Base-by-base conservation (phyloP, 2,888 invertebrate genomes). In the Eupsilia transversa region DNA sequence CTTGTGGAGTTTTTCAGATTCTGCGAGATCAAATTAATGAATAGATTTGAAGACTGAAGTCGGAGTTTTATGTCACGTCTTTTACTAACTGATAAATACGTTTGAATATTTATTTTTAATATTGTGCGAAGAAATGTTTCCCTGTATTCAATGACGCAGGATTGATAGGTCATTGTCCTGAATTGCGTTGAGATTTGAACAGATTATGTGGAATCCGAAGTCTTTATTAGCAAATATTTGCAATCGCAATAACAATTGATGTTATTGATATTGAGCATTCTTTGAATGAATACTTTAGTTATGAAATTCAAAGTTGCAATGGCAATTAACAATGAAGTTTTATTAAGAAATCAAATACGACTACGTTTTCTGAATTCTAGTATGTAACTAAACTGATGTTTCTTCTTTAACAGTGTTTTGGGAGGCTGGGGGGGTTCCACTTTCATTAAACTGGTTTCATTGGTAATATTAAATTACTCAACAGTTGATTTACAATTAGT, bases 251-350 rank as follows among this genome's bases (percentile, higher is more conserved):
- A 64, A 64, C 38, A 49, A 49, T 27, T 43, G 17, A 49, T 65
- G 41, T 64, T 57, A 73, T 41, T 43, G 64, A 41, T 73, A 73
- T 64, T 74, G 41, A 27, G 3, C 30, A 52, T 65, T 65, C 27
- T 41, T 64, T 73, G 41, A 73, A 74, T 74, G 64, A 64, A 73
- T 38, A 12, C 20, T 49, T 41, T 9, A 20, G 27, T 64, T 73
- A 49, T 33, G n/a, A 41, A 73, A 72, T 49, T n/a, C 10, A 23
- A 52, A 23, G 33, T 27, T 60, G 33, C 46, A 64, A 49, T 49
- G 6, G 27, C 56, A 41, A 74, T 49, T 9, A 33, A 14, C 38
- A 52, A 54, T 72, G 20, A n/a, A 54, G 12, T 54, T 46, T n/a
- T 27, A 27, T 33, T 23, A 56, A 46, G 20, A 41, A 46, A 46